Evolutionary conservation across 2,888 invertebrate species (phyloP).

Genomic region (Nomada fabriciana): DNA sequence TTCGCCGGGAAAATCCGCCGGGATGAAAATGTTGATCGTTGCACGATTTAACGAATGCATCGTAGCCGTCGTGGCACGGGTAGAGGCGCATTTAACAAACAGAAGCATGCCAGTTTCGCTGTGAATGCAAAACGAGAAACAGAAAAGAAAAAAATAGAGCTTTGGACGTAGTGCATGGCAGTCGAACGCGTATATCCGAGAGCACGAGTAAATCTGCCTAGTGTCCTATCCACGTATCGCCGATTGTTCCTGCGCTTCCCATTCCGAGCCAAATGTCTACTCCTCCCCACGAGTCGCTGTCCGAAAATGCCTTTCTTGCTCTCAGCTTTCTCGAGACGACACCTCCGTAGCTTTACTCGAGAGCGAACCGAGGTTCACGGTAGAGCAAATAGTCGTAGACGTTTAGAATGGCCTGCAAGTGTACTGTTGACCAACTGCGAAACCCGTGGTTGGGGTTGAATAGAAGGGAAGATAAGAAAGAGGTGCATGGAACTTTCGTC

Average conservation of each 20-base stretch:
- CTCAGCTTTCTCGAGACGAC: background rate
- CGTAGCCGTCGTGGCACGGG: slow-evolving; percentile 29
- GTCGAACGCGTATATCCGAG: slow-evolving; percentile 48
- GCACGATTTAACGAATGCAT: slow-evolving; percentile 54
- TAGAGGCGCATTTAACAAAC: slow-evolving; percentile 40
- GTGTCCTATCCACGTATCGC: background rate
- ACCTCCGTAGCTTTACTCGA: background rate
- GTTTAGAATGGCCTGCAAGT: slow-evolving; percentile 6
- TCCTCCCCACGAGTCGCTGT: background rate
- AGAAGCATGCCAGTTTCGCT: slow-evolving; percentile 65
- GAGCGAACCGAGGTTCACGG: background rate
- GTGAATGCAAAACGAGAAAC: slow-evolving; percentile 60
- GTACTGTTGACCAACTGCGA: background rate
- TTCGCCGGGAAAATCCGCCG: slow-evolving; percentile 52
- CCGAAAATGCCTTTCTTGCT: background rate
- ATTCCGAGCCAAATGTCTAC: no score
- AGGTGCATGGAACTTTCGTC: slow-evolving; percentile 38
- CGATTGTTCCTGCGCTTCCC: background rate
- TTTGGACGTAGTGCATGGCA: slow-evolving; percentile 70
- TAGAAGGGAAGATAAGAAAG: background rate
- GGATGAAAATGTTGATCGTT: slow-evolving; percentile 39
- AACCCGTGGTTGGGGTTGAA: slow-evolving; percentile 26
- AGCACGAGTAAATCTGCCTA: slow-evolving; percentile 51
- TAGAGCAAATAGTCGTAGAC: slow-evolving; percentile 16
- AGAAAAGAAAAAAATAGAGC: slow-evolving; percentile 13